Percentiles rank a stretch among this genome's conserved stretches.
Conservation (phyloP, 2,888 invertebrate genomes). For the Cecidostiba fungosa region DNA sequence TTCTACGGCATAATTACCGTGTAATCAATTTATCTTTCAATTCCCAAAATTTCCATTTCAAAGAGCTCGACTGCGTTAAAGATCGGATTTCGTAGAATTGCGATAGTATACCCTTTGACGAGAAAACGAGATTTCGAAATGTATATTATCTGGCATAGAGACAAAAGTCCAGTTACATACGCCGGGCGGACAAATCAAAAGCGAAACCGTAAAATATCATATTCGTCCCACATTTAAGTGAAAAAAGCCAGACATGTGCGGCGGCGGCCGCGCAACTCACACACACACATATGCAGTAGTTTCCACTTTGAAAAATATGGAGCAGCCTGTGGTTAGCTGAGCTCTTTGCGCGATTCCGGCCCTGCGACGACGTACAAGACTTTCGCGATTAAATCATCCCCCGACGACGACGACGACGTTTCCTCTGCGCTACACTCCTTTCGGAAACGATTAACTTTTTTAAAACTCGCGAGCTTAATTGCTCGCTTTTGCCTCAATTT, state of each 20-base stretch:
- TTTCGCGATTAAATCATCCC: slow-evolving; percentile 40
- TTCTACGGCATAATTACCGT: not conserved
- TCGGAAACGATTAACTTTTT: slow-evolving; percentile 51
- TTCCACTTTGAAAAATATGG: slow-evolving; percentile 45
- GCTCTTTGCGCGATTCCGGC: slow-evolving; percentile 20
- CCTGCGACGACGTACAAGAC: slow-evolving; percentile 3
- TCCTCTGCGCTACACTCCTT: not conserved
- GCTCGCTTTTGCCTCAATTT: not conserved
- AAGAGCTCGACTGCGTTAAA: too few relatives aligned
- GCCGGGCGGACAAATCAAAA: not conserved
- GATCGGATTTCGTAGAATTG: too few relatives aligned
- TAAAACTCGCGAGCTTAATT: slow-evolving; percentile 2
- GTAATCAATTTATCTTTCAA: too few relatives aligned
- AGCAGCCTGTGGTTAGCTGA: not conserved
- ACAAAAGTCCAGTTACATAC: not conserved
- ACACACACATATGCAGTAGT: too few relatives aligned
- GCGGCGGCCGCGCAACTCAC: too few relatives aligned
- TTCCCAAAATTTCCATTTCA: too few relatives aligned
- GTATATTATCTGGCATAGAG: not conserved
- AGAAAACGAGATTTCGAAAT: too few relatives aligned
- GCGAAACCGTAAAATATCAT: slow-evolving; percentile 4
- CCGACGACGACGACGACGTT: not conserved
- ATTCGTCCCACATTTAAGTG: not conserved
- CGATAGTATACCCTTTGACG: too few relatives aligned
- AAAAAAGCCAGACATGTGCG: not conserved